Evolutionary conservation across 2,113 vertebrate species (phyloP).

Genomic region (Turnix velox): DNA sequence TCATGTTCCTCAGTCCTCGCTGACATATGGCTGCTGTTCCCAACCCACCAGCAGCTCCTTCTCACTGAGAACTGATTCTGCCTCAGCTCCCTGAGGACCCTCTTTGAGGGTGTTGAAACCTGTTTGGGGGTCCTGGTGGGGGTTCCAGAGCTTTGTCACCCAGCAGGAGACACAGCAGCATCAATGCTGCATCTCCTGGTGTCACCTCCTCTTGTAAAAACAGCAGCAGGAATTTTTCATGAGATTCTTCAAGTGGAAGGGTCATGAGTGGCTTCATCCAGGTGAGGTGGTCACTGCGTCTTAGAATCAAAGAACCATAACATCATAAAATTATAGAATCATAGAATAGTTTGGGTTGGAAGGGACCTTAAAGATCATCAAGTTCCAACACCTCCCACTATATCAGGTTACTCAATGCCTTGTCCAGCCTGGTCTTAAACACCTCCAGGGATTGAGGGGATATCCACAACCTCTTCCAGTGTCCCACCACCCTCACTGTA

Average conservation of each 20-base stretch:
- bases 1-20: constrained; percentile 19
- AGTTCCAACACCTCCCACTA: too few species aligned
- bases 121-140: not conserved
- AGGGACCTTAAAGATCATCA: too few species aligned
- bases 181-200: fast-evolving
- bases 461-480: too few species aligned
- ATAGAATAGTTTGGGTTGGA: too few species aligned
- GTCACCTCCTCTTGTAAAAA: not conserved
- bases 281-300: not conserved
- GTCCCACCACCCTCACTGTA: too few species aligned
- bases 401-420: too few species aligned
- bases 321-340: too few species aligned
- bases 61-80: not conserved
- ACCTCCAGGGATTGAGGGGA: too few species aligned
- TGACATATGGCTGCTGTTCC: constrained; percentile 47
- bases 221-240: not conserved
- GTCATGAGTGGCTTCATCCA: not conserved
- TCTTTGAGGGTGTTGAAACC: not conserved
- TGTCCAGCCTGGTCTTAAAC: too few species aligned
- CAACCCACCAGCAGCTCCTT: constrained; percentile 53
- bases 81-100: not conserved
- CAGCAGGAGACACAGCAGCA: not conserved
- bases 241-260: not conserved
- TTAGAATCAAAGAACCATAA: too few species aligned
- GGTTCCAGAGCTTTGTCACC: not conserved